A percentile compares a stretch with the other conserved stretches of the same genome.
Evolutionary conservation across 2,113 vertebrate genomes (phyloP).

Genomic region (Phylloscopus trochiloides): DNA sequence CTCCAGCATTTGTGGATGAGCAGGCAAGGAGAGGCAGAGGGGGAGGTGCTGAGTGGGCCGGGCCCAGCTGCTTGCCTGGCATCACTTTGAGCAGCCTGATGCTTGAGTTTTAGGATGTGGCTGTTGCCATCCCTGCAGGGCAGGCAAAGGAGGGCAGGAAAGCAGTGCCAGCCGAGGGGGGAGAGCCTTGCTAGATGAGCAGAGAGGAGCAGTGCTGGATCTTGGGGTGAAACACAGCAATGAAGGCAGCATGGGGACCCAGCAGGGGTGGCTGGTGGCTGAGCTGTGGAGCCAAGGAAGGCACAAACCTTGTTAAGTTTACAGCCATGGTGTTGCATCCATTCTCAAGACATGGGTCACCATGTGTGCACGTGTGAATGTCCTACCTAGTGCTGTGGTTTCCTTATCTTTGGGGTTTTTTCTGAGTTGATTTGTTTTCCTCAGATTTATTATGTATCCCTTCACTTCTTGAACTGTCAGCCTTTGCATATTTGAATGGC

Average conservation of each 20-base stretch:
- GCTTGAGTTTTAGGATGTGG: not conserved
- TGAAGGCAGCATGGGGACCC: not conserved
- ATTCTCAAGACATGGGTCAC: fast-evolving
- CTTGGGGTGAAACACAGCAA: not conserved
- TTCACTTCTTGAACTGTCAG: not conserved
- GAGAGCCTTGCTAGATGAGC: not conserved
- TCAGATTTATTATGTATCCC: not conserved
- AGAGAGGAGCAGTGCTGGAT: not conserved
- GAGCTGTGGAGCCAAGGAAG: not conserved
- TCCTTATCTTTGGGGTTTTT: not conserved
- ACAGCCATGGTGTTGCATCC: not conserved
- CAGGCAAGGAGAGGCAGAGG: not conserved
- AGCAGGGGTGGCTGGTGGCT: not conserved
- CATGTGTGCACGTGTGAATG: fast-evolving
- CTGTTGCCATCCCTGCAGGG: not conserved
- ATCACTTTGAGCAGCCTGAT: fast-evolving
- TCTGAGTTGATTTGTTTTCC: not conserved
- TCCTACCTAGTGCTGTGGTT: not conserved
- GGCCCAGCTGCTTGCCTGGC: not conserved
- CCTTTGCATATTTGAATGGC: not conserved
- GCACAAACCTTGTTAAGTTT: not conserved
- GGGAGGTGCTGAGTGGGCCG: not conserved
- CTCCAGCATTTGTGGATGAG: not conserved
- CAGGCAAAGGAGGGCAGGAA: not conserved
- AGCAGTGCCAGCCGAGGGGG: not conserved